A percentile compares a stretch with the other conserved stretches of the same genome.
Conservation (phyloP, 1,140 invertebrate species). For the Heliconius hewitsoni region DNA sequence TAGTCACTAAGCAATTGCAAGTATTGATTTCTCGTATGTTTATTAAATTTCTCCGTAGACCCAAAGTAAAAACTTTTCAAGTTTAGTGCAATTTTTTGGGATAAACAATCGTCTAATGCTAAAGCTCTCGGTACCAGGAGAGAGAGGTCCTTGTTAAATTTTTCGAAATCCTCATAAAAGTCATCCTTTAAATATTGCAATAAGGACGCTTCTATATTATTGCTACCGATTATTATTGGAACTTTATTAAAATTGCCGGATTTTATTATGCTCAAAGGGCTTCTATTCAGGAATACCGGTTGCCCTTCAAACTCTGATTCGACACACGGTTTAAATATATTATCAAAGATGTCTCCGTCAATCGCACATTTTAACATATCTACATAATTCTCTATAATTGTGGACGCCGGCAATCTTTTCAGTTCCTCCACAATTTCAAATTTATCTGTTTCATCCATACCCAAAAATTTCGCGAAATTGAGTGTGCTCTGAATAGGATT, state of each 20-base stretch:
- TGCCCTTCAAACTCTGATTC: constrained; percentile 72
- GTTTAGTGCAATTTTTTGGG: constrained; percentile 57
- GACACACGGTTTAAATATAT: constrained; percentile 67
- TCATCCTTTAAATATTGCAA: constrained; percentile 53
- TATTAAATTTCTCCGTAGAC: constrained; percentile 46
- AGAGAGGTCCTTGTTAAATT: constrained; percentile 56
- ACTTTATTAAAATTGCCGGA: constrained; percentile 70
- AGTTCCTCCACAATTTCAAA: constrained; percentile 66
- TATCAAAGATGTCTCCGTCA: constrained; percentile 48
- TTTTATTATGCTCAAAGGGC: constrained; percentile 59
- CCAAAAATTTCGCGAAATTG: constrained; percentile 59
- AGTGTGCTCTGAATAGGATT: constrained; percentile 55
- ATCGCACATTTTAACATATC: constrained; percentile 30
- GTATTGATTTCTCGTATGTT: constrained; percentile 59
- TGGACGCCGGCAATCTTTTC: constrained; percentile 45
- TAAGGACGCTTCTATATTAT: constrained; percentile 59
- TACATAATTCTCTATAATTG: constrained; percentile 54
- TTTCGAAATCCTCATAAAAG: constrained; percentile 58
- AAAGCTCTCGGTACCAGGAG: constrained; percentile 60
- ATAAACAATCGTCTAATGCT: constrained; percentile 43
- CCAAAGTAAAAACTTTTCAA: constrained; percentile 65
- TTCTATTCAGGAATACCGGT: constrained; percentile 63
- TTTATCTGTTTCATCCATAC: constrained; percentile 52
- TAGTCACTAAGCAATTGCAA: constrained; percentile 67
- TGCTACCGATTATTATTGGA: constrained; percentile 69